These are phyloP conservation scores for Nysson spinosus DNA, from an alignment of 2,888 invertebrate species.

Conservation along the genomic window DNA sequence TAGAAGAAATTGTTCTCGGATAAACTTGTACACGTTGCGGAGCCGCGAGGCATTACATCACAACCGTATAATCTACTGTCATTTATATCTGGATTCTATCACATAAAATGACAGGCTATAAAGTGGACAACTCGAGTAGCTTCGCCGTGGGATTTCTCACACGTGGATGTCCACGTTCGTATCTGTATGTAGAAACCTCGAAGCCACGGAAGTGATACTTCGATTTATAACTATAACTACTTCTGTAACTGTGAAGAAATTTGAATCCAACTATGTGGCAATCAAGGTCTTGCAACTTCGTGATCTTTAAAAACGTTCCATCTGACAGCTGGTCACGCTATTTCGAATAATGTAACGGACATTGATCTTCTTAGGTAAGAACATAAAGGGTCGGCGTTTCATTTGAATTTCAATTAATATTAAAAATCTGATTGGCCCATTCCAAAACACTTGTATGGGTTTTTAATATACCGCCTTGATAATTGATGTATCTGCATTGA, in stretches of 20 bases:
- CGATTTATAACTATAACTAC: constrained; percentile 45
- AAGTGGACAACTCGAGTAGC: constrained; percentile 42
- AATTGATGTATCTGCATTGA: no score
- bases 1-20: constrained; percentile 13
- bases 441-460: no score
- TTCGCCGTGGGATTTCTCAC: constrained; percentile 42
- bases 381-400: not conserved
- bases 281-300: constrained; percentile 37
- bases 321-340: constrained; percentile 31
- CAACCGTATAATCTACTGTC: constrained; percentile 55
- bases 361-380: constrained; percentile 6
- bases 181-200: constrained; percentile 18
- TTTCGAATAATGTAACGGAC: constrained; percentile 20
- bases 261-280: constrained; percentile 29
- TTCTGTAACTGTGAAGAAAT: constrained; percentile 31
- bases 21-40: not conserved
- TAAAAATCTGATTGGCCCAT: no score
- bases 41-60: constrained; percentile 17
- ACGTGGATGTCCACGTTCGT: constrained; percentile 24
- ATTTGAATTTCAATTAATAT: not conserved
- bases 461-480: no score
- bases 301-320: constrained; percentile 26
- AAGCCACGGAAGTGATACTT: constrained; percentile 26
- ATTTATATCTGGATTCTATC: constrained; percentile 55
- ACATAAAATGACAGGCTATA: constrained; percentile 59